Evolutionary conservation across 2,888 invertebrate genomes (phyloP), one percentile per base, ranked within the genome.

Genomic region (Gnatocerus cornutus): DNA sequence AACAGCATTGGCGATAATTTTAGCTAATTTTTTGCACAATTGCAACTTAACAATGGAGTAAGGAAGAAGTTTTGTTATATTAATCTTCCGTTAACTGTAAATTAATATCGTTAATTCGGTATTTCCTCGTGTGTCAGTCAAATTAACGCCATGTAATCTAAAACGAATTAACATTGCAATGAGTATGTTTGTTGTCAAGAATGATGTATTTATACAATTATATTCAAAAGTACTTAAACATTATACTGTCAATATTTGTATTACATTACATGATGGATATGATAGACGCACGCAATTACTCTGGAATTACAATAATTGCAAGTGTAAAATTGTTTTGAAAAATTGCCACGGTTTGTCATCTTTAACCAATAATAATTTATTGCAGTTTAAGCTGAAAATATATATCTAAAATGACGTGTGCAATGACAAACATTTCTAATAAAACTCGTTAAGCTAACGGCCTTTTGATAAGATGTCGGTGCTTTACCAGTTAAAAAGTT

Each of bases 91-190:
- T 9, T 33, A 33, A 33, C 33, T 7, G 33, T 33, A 33, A 33
- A 33, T 41, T 41, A 41, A 41, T 41, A n/a, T 41, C 9, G 7
- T 41, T 41, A 41, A 41, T 1, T 41, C 10, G 2, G 13, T 12
- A 7, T 41, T 41, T 41, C 13, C 41, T n/a, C 41, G 12, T 12
- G 41, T 41, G 41, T 41, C 41, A 33, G 33, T 33, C 33, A 33
- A 33, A 33, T n/a, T 33, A 33, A 33, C 33, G 7, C 33, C 7
- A n/a, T 41, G 41, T 41, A 41, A 41, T 41, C 41, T 41, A 41
- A 41, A 41, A 41, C 6, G 41, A 41, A 41, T 41, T 41, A 41
- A 13, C 6, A 13, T 12, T 41, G 41, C 41, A 10, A 13, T n/a
- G 6, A 33, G 33, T 33, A 9, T 33, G 33, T 33, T 33, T 6